Evolutionary conservation across 2,797 vertebrate genomes (phyloP).

Genomic region (Sardinella longiceps): DNA sequence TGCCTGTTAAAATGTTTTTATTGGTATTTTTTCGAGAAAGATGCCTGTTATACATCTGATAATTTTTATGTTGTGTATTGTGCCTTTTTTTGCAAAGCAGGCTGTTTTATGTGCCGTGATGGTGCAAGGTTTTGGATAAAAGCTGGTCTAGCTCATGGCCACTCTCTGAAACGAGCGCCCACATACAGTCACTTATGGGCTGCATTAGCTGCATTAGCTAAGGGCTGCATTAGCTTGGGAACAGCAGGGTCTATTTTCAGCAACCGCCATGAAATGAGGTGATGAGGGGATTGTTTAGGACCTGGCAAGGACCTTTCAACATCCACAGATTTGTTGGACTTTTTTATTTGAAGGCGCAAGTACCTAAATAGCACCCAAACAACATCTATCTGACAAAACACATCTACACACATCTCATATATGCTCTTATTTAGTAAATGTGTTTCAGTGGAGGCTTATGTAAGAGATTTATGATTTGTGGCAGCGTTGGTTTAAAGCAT

Average conservation of each 20-base stretch:
- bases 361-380: background rate
- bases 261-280: background rate
- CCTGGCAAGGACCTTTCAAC: background rate
- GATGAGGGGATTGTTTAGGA: background rate
- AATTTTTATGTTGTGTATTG: no score
- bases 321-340: background rate
- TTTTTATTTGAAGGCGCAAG: background rate
- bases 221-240: background rate
- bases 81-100: no score
- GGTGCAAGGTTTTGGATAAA: no score
- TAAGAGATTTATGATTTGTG: background rate
- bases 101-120: no score
- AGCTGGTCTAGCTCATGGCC: background rate
- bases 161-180: background rate
- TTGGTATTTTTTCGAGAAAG: no score
- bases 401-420: background rate
- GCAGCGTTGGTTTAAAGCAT: background rate
- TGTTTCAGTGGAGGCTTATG: background rate
- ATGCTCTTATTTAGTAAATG: background rate
- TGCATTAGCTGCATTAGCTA: background rate
- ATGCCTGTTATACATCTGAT: no score
- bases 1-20: no score
- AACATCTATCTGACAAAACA: background rate
- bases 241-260: background rate
- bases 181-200: background rate